Conservation (phyloP, 2,113 vertebrate genomes). For the Bagarius yarrelli region DNA sequence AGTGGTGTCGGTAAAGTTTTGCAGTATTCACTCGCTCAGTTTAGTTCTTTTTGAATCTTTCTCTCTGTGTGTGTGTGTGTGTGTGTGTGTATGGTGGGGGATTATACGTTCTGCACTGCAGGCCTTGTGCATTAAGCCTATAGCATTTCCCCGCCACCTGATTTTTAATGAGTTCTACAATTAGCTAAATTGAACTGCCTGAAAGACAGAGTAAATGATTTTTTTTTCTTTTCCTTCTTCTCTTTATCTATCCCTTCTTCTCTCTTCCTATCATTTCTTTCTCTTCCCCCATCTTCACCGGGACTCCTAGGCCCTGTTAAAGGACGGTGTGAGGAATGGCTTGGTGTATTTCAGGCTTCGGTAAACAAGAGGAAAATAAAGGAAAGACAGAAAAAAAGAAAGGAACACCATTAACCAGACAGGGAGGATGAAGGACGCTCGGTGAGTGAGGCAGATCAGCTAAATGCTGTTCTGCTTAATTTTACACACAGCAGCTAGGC, state of each 20-base stretch:
- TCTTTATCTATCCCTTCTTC: not conserved
- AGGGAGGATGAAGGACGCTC: constrained; percentile 32
- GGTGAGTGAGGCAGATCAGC: not conserved
- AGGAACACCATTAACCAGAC: constrained; percentile 37
- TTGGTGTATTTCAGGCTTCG: constrained; percentile 21
- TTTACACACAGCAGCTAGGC: constrained; percentile 14
- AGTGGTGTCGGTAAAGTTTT: constrained; percentile 50
- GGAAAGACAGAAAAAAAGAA: constrained; percentile 5
- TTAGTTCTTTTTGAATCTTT: constrained; percentile 35
- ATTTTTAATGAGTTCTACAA: constrained; percentile 81
- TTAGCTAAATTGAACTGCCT: constrained; percentile 73
- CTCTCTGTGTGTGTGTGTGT: constrained; percentile 20
- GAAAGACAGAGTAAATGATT: constrained; percentile 63
- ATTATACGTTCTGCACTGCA: constrained; percentile 62
- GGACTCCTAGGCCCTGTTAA: not conserved
- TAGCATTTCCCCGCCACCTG: constrained; percentile 63
- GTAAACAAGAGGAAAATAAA: constrained; percentile 30
- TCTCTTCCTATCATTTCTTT: not conserved
- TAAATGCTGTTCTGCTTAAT: not conserved
- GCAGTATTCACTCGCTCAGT: constrained; percentile 40
- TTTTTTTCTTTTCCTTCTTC: not conserved
- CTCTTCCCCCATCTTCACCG: not conserved
- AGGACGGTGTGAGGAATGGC: not conserved
- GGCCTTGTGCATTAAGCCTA: constrained; percentile 58
- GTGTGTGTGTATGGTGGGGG: constrained; percentile 48